Conservation (phyloP, 2,113 vertebrate species). For the Sceloporus tristichus region DNA sequence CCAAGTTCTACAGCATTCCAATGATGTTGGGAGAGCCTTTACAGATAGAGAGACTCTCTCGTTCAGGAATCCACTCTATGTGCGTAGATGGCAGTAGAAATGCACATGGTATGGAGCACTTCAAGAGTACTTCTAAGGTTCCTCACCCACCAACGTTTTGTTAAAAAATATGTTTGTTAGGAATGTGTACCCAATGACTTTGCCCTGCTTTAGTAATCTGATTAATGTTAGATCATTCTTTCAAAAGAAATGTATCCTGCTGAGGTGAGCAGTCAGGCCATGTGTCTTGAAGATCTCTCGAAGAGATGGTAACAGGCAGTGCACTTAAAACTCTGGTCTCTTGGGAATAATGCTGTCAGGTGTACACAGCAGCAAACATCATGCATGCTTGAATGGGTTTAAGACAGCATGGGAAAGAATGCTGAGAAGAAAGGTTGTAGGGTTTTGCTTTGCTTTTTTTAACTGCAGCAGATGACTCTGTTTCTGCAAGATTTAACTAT, state of each 20-base stretch:
- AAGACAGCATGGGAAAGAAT: neutral
- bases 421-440: neutral
- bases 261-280: neutral
- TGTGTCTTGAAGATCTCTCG: conserved; percentile 5
- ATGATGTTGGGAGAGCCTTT: too few relatives aligned
- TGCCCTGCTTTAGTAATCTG: neutral
- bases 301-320: neutral
- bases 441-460: neutral
- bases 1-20: too few relatives aligned
- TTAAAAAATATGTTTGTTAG: neutral
- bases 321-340: neutral
- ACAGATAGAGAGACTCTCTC: too few relatives aligned
- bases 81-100: too few relatives aligned
- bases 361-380: conserved; percentile 3
- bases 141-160: neutral
- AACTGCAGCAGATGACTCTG: conserved; percentile 12
- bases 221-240: neutral
- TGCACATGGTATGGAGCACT: neutral
- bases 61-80: too few relatives aligned
- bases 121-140: neutral
- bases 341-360: conserved; percentile 35
- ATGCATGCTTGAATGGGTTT: conserved; percentile 23
- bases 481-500: conserved; percentile 18
- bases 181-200: neutral
- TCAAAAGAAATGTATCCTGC: neutral